Evolutionary conservation across 1,140 invertebrate species (phyloP).

Genomic region (Mya arenaria): DNA sequence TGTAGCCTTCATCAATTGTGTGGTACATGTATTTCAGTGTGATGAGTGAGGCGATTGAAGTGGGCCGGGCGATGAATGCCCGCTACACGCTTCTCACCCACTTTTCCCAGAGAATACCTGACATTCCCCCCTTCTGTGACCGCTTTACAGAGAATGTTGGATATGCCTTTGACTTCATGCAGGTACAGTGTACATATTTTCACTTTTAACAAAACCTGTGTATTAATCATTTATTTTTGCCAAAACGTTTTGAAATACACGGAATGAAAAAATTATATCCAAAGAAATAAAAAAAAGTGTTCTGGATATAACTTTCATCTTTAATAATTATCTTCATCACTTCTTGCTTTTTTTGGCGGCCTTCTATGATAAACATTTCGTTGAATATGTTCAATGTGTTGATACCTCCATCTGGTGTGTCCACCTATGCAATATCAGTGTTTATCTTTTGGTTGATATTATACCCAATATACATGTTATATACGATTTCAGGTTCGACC

Average conservation of each 20-base stretch:
- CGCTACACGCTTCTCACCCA: conserved; percentile 95
- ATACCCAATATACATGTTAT: too few relatives aligned
- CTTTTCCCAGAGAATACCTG: conserved; percentile 97
- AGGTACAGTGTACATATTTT: conserved; percentile 51
- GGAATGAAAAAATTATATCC: background rate
- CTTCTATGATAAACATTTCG: background rate
- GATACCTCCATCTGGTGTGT: too few relatives aligned
- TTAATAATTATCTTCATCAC: background rate
- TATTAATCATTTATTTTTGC: background rate
- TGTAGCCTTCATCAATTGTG: background rate
- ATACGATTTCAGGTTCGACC: background rate
- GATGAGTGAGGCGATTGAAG: conserved; percentile 90
- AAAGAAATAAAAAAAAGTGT: background rate
- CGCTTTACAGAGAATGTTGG: conserved; percentile 86
- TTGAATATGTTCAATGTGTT: background rate
- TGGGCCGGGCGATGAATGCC: conserved; percentile 91
- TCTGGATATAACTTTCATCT: background rate
- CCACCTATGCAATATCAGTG: too few relatives aligned
- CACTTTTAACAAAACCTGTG: background rate
- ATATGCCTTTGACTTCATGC: conserved; percentile 98
- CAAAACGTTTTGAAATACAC: background rate
- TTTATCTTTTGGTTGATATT: too few relatives aligned
- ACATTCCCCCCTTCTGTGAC: conserved; percentile 87
- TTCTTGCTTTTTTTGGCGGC: background rate
- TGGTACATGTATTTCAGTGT: conserved; percentile 80